Percentiles rank a stretch among this genome's conserved stretches.
These are phyloP conservation scores for Leptocoma aspasia DNA, from an alignment of 2,113 vertebrate genomes.

Conservation along the genomic window DNA sequence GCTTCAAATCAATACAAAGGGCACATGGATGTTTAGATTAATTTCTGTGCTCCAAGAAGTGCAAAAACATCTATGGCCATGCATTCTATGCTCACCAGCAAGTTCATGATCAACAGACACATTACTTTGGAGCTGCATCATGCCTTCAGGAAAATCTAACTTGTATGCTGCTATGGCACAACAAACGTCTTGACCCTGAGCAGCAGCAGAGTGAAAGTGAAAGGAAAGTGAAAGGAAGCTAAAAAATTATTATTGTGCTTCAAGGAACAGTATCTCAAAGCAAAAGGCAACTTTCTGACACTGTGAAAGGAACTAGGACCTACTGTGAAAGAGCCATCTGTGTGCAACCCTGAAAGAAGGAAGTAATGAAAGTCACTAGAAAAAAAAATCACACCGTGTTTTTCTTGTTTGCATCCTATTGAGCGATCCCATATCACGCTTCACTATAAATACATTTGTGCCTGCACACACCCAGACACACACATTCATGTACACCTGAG, in stretches of 20 bases:
- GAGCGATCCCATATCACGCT: background rate
- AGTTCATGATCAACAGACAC: background rate
- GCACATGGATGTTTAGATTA: conserved; percentile 1
- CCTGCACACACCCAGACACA: background rate
- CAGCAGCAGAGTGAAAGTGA: background rate
- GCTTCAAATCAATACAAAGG: conserved; percentile 20
- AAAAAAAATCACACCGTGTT: background rate
- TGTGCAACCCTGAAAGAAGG: background rate
- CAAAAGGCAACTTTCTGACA: background rate
- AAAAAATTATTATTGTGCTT: background rate
- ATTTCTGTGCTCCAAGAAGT: background rate
- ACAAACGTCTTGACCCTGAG: background rate
- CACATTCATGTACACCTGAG: background rate
- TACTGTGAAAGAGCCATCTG: background rate
- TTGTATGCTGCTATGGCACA: background rate
- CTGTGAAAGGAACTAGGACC: background rate
- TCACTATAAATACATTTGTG: background rate
- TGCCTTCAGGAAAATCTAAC: background rate
- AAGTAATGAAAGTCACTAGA: background rate
- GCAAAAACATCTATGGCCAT: background rate
- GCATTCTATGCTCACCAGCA: background rate
- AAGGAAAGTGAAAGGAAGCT: background rate
- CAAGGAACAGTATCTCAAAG: background rate
- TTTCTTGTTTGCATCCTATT: background rate
- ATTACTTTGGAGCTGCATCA: background rate